phyloP scores from a whole-genome alignment of 2,888 invertebrate species.

The Creontiades dilutus region DNA sequence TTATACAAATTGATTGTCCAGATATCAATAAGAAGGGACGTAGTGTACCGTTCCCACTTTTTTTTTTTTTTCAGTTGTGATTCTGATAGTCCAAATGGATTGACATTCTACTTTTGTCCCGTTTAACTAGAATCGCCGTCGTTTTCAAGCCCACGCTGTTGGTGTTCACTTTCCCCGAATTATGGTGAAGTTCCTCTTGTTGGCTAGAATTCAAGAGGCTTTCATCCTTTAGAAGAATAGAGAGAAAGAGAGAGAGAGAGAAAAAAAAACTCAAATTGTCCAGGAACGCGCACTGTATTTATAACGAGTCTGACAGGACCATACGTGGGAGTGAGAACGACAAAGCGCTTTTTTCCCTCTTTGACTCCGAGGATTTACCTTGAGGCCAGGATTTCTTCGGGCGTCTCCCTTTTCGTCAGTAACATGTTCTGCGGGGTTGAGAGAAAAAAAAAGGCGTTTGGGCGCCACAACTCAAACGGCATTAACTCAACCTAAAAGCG shows the following conservation, averaged over 20 bases:
- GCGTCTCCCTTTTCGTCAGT: neutral
- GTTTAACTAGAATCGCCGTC: no score
- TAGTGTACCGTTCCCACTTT: no score
- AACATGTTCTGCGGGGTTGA: neutral
- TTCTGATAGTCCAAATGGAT: no score
- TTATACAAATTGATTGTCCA: no score
- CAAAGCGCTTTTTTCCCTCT: constrained; percentile 4
- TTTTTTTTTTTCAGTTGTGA: no score
- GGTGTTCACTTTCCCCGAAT: no score
- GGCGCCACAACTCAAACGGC: constrained; percentile 13
- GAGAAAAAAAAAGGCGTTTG: neutral
- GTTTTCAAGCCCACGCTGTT: no score
- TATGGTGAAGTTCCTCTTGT: no score
- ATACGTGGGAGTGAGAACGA: constrained; percentile 1
- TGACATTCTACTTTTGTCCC: no score
- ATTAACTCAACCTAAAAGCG: neutral
- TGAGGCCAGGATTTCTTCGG: neutral
- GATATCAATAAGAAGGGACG: no score
- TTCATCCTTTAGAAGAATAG: neutral
- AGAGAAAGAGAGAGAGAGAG: neutral
- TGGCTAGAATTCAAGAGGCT: neutral
- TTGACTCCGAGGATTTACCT: constrained; percentile 24
- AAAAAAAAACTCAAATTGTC: neutral
- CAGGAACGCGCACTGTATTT: neutral
- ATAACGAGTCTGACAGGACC: constrained; percentile 30